A percentile compares a stretch with the other conserved stretches of the same genome.
These are phyloP conservation scores for Elysia chlorotica DNA, from an alignment of 1,140 invertebrate species.

Conservation along the genomic window DNA sequence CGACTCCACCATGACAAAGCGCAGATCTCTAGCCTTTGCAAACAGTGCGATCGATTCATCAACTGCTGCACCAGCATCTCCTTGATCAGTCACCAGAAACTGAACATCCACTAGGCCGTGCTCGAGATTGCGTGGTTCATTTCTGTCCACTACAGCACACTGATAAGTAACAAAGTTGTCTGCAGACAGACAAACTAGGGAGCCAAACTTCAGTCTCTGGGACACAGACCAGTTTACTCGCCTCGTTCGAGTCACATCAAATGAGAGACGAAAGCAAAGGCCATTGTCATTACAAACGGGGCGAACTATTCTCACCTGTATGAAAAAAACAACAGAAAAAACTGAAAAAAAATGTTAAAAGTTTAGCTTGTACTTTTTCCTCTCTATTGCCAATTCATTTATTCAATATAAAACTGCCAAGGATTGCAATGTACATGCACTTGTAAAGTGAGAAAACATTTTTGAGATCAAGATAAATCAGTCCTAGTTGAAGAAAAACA, in stretches of 20 bases:
- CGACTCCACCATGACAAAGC: slow-evolving; percentile 61
- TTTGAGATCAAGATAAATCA: not conserved
- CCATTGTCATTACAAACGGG: slow-evolving; percentile 42
- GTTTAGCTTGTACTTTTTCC: no score
- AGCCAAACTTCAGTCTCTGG: slow-evolving; percentile 73
- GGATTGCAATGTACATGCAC: not conserved
- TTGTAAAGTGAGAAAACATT: not conserved
- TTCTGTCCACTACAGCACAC: slow-evolving; percentile 71
- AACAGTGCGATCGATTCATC: slow-evolving; percentile 11
- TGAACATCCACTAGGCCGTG: slow-evolving; percentile 50
- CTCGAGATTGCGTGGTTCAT: slow-evolving; percentile 58
- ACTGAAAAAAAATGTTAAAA: not conserved
- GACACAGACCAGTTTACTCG: slow-evolving; percentile 57
- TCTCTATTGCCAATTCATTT: no score
- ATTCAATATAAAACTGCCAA: not conserved
- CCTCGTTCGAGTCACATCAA: slow-evolving; percentile 39
- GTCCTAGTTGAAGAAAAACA: not conserved
- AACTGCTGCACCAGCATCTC: not conserved
- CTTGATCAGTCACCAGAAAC: slow-evolving; percentile 45
- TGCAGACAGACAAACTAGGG: slow-evolving; percentile 73
- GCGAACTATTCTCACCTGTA: slow-evolving; percentile 41
- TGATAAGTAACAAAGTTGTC: slow-evolving; percentile 71
- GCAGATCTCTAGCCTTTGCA: not conserved
- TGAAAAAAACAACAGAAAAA: no score
- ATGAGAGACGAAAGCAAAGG: slow-evolving; percentile 43